Evolutionary conservation across 2,113 vertebrate species (phyloP), one percentile per base, ranked within the genome.

Genomic region (Pitta sordida): DNA sequence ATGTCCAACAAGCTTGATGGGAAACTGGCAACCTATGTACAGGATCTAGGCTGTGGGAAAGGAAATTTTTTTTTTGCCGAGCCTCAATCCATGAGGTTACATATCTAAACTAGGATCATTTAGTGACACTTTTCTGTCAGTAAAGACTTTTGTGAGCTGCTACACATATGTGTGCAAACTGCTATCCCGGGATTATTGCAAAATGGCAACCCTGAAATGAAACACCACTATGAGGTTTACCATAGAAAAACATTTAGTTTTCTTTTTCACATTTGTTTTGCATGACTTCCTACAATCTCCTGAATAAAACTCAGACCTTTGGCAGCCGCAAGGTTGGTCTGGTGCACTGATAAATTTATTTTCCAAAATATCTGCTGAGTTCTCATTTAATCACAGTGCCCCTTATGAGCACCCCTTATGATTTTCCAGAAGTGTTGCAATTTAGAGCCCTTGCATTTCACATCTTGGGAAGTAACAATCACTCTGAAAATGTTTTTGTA

Each of bases 401-500:
- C 59, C 32, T 62, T 89, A 62, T 86, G 90, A 96, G 39, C n/a
- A n/a, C n/a, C n/a, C n/a, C n/a, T n/a, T n/a, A n/a, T 15, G 5
- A 96, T 97, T 96, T 68, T 71, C 39, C 83, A 86, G 76, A 2
- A 1, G 58, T 90, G 62, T 93, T 96, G 94, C 88, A 67, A 30
- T 78, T 94, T 71, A 79, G 48, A 74, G 59, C 70, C 82, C 81
- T 63, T 49, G 36, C 14, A 37, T 71, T 87, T 97, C 88, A 75
- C 78, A 71, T 79, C 67, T 96, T 70, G 93, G 89, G 77, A 97
- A 89, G 60, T 84, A 91, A 95, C 95, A 94, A 48, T 95, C 59
- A 34, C 73, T 93, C 87, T 92, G 79, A 94, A 96, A 81, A 93
- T 2, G 3, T 79, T 79, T 89, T 59, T 88, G 86, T 96, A 95